Evolutionary conservation across 2,113 vertebrate species (phyloP).

Genomic region (Oreochromis aureus): DNA sequence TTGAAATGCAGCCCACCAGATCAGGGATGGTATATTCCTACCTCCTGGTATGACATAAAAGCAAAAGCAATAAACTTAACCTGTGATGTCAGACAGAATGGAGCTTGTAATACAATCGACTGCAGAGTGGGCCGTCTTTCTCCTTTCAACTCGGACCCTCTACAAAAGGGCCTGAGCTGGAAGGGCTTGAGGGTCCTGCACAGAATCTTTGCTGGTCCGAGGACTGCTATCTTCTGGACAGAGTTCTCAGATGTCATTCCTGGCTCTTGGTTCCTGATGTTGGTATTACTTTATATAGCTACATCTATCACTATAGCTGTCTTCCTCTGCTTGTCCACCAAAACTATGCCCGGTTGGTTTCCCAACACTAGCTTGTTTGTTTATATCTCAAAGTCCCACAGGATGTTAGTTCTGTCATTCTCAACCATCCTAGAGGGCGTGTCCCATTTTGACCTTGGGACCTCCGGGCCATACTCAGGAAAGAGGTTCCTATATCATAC

Average conservation of each 20-base stretch:
- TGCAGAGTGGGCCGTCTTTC: not conserved
- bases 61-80: not conserved
- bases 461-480: not conserved
- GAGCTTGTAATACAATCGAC: not conserved
- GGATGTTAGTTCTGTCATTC: not conserved
- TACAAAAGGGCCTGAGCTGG: not conserved
- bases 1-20: not conserved
- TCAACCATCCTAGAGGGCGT: not conserved
- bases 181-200: not conserved
- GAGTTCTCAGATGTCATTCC: not conserved
- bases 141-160: not conserved
- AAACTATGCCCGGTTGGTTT: not conserved
- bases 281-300: not conserved
- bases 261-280: not conserved
- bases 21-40: not conserved
- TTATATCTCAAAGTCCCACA: not conserved
- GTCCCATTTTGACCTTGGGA: not conserved
- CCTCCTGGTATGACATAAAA: not conserved
- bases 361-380: not conserved
- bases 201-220: not conserved
- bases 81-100: not conserved
- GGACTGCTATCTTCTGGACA: not conserved
- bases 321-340: not conserved
- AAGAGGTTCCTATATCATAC: not conserved
- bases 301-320: not conserved